phyloP scores from a whole-genome alignment of 23 tunicate genomes.

The Trididemnum nubilum region DNA sequence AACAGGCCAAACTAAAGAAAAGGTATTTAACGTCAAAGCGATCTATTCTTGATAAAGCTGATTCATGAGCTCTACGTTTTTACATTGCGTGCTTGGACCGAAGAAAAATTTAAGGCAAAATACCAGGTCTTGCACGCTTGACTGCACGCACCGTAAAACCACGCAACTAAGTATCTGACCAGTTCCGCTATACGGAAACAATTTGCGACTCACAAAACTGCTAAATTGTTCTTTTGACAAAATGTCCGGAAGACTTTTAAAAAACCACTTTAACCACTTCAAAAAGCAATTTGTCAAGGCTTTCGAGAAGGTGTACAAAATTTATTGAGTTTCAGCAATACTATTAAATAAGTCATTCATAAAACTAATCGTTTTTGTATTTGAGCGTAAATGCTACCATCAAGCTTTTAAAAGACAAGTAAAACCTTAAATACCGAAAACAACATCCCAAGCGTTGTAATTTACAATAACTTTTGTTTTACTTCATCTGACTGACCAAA shows the following conservation, averaged over 20 bases:
- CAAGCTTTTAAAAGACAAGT: too few relatives aligned
- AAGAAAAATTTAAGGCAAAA: not conserved
- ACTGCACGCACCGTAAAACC: not conserved
- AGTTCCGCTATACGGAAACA: not conserved
- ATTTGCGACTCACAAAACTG: not conserved
- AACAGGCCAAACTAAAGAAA: not conserved
- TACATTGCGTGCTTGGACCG: not conserved
- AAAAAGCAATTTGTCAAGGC: too few relatives aligned
- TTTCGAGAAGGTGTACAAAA: too few relatives aligned
- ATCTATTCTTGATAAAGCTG: not conserved
- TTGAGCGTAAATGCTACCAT: too few relatives aligned
- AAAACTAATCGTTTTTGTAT: too few relatives aligned
- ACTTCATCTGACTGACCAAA: too few relatives aligned
- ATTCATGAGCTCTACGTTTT: not conserved
- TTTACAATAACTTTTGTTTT: too few relatives aligned
- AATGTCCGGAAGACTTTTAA: not conserved
- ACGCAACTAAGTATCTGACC: not conserved
- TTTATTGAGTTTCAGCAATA: too few relatives aligned
- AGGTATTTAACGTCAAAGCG: not conserved
- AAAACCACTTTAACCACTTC: not conserved
- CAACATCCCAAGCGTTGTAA: too few relatives aligned
- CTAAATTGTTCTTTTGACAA: not conserved
- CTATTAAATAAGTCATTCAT: too few relatives aligned
- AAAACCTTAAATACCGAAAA: too few relatives aligned
- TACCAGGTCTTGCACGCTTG: not conserved